Percentiles rank a stretch among this genome's conserved stretches.
Conservation (phyloP, 2,888 invertebrate species). For the Saturnia pavonia region DNA sequence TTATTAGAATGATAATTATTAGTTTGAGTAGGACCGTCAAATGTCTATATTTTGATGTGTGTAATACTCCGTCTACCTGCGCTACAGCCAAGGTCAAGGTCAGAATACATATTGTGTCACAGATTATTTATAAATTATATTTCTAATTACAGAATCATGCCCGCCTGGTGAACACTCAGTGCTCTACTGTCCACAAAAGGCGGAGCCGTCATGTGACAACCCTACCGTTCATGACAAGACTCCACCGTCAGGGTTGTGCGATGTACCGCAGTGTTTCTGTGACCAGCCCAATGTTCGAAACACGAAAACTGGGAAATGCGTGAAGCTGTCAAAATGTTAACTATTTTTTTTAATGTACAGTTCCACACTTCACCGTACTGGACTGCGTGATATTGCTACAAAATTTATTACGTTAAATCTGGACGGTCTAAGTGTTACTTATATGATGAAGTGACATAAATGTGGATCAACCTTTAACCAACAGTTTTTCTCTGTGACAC, state of each 20-base stretch:
- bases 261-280: conserved; percentile 61
- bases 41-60: too few species aligned
- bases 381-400: too few species aligned
- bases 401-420: too few species aligned
- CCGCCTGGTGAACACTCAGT: conserved; percentile 59
- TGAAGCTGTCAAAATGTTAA: conserved; percentile 41
- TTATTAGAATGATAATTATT: too few species aligned
- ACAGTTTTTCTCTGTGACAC: too few species aligned
- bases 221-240: conserved; percentile 45
- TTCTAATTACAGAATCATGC: conserved; percentile 45
- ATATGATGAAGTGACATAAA: too few species aligned
- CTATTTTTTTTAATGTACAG: background rate
- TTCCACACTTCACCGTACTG: too few species aligned
- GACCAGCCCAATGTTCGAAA: conserved; percentile 53
- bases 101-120: background rate
- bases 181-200: conserved; percentile 56
- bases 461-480: too few species aligned
- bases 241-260: conserved; percentile 37
- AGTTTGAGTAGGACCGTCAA: too few species aligned
- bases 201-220: conserved; percentile 56
- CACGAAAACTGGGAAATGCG: conserved; percentile 49
- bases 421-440: too few species aligned
- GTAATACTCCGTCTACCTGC: too few species aligned
- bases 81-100: too few species aligned
- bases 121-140: background rate